Percentiles rank a stretch among this genome's conserved stretches.
These are phyloP conservation scores for Poecilobothrus nobilitatus DNA, from an alignment of 2,888 invertebrate species.

Conservation along the genomic window DNA sequence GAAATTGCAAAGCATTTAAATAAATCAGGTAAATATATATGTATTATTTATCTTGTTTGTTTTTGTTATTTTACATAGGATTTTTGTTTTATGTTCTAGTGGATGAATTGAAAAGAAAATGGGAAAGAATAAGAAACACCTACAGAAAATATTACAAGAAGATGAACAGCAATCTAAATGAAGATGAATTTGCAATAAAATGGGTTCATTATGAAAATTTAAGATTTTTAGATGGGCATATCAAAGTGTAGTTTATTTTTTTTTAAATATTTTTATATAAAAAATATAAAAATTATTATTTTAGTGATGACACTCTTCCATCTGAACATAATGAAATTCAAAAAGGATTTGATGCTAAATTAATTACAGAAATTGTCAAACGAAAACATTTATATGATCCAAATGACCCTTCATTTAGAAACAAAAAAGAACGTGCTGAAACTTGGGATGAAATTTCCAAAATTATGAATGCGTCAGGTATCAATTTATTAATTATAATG, in stretches of 20 bases:
- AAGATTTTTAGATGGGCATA: not conserved
- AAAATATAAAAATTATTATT: too few relatives aligned
- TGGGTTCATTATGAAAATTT: not conserved
- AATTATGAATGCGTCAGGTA: not conserved
- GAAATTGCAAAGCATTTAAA: not conserved
- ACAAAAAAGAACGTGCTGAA: not conserved
- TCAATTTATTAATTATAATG: not conserved
- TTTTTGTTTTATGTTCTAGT: not conserved
- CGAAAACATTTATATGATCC: not conserved
- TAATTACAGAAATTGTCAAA: not conserved
- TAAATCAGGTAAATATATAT: not conserved
- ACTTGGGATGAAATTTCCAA: not conserved
- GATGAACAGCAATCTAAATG: not conserved
- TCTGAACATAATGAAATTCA: not conserved
- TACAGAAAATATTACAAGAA: not conserved
- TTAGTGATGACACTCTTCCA: not conserved
- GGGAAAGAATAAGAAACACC: not conserved
- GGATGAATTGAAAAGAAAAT: not conserved
- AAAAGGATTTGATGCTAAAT: not conserved
- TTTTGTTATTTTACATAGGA: not conserved
- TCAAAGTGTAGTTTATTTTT: not conserved
- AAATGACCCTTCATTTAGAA: not conserved
- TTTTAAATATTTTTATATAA: not conserved
- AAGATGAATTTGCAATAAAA: not conserved
- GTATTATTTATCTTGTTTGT: not conserved